A percentile compares a stretch with the other conserved stretches of the same genome.
Evolutionary conservation across 2,888 invertebrate genomes (phyloP).

Genomic region (Pristionchus entomophagus): DNA sequence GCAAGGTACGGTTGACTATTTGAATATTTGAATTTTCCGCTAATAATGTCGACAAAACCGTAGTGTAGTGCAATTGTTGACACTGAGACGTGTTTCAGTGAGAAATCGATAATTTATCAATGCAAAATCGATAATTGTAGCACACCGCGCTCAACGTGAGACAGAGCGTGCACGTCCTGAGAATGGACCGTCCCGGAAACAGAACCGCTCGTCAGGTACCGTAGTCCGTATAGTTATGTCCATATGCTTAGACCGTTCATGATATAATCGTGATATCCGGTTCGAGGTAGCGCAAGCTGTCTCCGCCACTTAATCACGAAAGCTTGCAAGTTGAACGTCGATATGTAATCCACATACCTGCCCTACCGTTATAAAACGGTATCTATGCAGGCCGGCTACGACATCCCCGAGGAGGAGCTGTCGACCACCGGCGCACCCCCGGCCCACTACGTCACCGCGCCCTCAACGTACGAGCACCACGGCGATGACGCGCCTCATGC

Average conservation of each 20-base stretch:
- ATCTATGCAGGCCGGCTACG: conserved; percentile 38
- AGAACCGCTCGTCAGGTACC: conserved; percentile 61
- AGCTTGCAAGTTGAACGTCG: too few relatives aligned
- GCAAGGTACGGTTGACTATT: conserved; percentile 52
- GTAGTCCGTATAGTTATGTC: too few relatives aligned
- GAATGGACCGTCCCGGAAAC: conserved; percentile 60
- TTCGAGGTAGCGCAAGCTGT: not conserved
- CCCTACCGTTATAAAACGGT: not conserved
- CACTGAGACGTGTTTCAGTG: not conserved
- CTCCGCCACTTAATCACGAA: not conserved
- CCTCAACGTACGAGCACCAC: not conserved
- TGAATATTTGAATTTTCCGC: not conserved
- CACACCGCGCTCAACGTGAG: conserved; percentile 64
- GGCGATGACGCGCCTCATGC: not conserved
- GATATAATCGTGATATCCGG: too few relatives aligned
- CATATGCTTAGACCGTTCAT: too few relatives aligned
- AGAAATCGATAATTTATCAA: not conserved
- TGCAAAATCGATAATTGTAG: not conserved
- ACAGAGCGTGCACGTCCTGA: conserved; percentile 63
- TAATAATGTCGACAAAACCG: not conserved
- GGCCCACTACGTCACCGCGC: not conserved
- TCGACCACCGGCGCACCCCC: not conserved
- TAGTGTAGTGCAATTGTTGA: not conserved
- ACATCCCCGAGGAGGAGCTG: conserved; percentile 37
- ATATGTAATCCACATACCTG: not conserved